These are phyloP conservation scores for Melieria omissa DNA, from an alignment of 2,888 invertebrate genomes.

Conservation along the genomic window DNA sequence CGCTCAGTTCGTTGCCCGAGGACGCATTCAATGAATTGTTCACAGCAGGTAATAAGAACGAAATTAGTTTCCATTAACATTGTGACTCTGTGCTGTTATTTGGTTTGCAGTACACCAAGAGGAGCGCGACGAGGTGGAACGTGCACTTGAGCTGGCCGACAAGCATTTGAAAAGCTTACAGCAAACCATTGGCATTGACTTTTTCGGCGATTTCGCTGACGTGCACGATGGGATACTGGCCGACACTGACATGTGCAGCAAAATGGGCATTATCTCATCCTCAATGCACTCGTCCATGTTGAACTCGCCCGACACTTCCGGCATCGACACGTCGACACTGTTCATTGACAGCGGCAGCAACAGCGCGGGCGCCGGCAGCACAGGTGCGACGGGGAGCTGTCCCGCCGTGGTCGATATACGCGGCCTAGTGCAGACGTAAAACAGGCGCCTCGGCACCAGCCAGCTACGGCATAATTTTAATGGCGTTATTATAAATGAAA, in stretches of 20 bases:
- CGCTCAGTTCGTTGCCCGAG: slow-evolving; percentile 80
- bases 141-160: slow-evolving; percentile 83
- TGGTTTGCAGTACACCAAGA: slow-evolving; percentile 71
- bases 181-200: slow-evolving; percentile 69
- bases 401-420: slow-evolving; percentile 57
- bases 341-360: slow-evolving; percentile 58
- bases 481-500: too few relatives aligned
- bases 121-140: slow-evolving; percentile 88
- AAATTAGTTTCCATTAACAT: not conserved
- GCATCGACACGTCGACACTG: slow-evolving; percentile 59
- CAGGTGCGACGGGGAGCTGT: slow-evolving; percentile 37
- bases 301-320: slow-evolving; percentile 45
- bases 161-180: slow-evolving; percentile 78
- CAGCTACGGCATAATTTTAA: too few relatives aligned
- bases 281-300: slow-evolving; percentile 61
- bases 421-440: slow-evolving; percentile 64
- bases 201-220: slow-evolving; percentile 64
- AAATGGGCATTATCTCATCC: slow-evolving; percentile 49
- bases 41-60: slow-evolving; percentile 71
- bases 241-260: slow-evolving; percentile 55
- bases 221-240: slow-evolving; percentile 64
- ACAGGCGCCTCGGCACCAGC: not conserved
- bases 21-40: slow-evolving; percentile 87
- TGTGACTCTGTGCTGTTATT: too few relatives aligned
- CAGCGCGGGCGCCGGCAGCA: slow-evolving; percentile 45